A percentile compares a stretch with the other conserved stretches of the same genome.
phyloP scores from a whole-genome alignment of 2,888 invertebrate species.

The Balanococcus diminutus region DNA sequence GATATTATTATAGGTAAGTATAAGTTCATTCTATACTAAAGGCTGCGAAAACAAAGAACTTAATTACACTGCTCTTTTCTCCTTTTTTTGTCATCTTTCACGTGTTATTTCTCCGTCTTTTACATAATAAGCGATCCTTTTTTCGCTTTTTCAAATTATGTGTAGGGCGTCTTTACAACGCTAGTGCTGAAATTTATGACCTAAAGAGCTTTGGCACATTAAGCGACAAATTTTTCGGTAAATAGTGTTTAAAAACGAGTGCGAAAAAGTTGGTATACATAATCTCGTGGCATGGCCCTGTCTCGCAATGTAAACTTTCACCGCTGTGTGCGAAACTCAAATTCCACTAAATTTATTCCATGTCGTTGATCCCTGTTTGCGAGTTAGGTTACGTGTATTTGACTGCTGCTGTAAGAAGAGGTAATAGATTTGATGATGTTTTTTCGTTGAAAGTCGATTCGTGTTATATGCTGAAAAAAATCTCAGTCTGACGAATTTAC shows the following conservation, averaged over 20 bases:
- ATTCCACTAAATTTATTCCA: background rate
- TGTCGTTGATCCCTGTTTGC: background rate
- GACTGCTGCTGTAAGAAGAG: background rate
- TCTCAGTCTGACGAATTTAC: slow-evolving; percentile 11
- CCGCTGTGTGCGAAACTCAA: background rate
- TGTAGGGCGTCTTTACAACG: background rate
- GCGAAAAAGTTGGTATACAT: background rate
- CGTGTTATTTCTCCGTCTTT: slow-evolving; percentile 23
- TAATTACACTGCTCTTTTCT: slow-evolving; percentile 12
- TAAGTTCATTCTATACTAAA: slow-evolving; percentile 39
- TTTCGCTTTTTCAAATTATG: slow-evolving; percentile 33
- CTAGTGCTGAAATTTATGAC: background rate
- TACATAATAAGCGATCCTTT: slow-evolving; percentile 6
- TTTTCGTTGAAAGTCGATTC: background rate
- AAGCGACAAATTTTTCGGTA: slow-evolving; percentile 36
- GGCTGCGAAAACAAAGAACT: slow-evolving; percentile 33
- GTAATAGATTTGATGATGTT: background rate
- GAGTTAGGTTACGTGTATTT: background rate
- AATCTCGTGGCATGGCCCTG: background rate
- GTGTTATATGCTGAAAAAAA: background rate
- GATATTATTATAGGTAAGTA: too few species aligned
- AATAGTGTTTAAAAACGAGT: slow-evolving; percentile 38
- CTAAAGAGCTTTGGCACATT: slow-evolving; percentile 26
- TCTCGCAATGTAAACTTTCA: background rate
- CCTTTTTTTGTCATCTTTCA: background rate